Base-by-base conservation (phyloP, 2,888 invertebrate genomes). In the Timema cristinae region DNA sequence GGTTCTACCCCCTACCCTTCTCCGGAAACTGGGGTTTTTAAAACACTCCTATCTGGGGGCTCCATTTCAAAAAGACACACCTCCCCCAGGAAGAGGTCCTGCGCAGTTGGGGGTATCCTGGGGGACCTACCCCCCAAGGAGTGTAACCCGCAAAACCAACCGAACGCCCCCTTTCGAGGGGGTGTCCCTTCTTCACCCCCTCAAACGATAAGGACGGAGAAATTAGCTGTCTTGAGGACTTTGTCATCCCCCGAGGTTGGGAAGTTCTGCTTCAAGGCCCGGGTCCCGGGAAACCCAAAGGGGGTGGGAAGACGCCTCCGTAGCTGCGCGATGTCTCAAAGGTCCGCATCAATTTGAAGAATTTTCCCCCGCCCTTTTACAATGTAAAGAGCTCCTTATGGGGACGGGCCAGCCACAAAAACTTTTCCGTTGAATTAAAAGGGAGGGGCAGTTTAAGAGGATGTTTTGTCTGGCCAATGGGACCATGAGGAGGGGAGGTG, bases 11-110 rank as follows among this genome's bases (percentile, higher is more conserved):
- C 47, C 16, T 16, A 2, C 1, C 47, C 63, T 63, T 11, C 63
- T 10, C 63, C 47, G 63, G 63, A 0, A 63, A 63, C 63, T 63
- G 16, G 7, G 32, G 16, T 63, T 47, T 16, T n/a, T n/a, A n/a
- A n/a, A 63, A 63, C 63, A 63, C 47, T 48, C 63, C 63, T 48
- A 5, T 15, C 47, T 63, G 63, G 63, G 63, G 63, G 63, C 63
- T 63, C 10, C 47, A 63, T 48, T 48, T 63, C 32, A 32, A 32
- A 32, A 32, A 4, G 32, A 32, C 32, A 32, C 32, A 1, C 32
- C 32, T 32, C 32, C 2, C 32, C 32, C n/a, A 32, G 32, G 32
- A 32, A 4, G 32, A 32, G 2, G 16, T 32, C 32, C 32, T 63
- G 63, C 32, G 32, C 32, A 10, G 47, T 16, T 63, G 63, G 63